Evolutionary conservation across 2,113 vertebrate genomes (phyloP).

Genomic region (Daboia siamensis): DNA sequence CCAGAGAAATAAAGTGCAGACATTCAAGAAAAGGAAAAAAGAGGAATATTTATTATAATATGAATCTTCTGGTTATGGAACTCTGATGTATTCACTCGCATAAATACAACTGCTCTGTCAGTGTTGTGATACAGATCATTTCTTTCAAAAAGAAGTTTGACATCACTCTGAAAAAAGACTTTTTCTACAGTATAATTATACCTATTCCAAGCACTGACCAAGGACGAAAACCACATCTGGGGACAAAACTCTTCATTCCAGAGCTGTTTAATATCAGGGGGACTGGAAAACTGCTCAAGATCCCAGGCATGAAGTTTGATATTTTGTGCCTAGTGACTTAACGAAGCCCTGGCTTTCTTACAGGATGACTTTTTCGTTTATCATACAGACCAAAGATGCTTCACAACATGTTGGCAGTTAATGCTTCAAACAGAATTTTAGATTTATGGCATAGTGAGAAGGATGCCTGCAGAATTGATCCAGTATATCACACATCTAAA

Average conservation of each 20-base stretch:
- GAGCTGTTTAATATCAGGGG: not conserved
- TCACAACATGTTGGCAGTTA: not conserved
- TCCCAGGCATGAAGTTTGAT: not conserved
- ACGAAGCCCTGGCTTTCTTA: not conserved
- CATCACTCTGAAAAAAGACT: not conserved
- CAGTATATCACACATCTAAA: not conserved
- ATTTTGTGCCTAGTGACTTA: not conserved
- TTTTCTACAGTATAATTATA: conserved; percentile 1
- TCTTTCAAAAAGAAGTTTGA: not conserved
- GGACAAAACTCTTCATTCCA: not conserved
- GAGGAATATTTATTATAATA: not conserved
- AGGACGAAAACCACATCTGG: not conserved
- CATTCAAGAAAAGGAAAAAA: not conserved
- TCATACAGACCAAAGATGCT: not conserved
- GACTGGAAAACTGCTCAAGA: not conserved
- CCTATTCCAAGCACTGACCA: not conserved
- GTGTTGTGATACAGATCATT: not conserved
- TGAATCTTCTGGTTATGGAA: not conserved
- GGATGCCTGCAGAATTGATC: no score
- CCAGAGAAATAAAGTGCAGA: not conserved
- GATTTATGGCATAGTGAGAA: not conserved
- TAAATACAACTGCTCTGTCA: not conserved
- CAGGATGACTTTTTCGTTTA: not conserved
- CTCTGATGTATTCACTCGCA: not conserved
- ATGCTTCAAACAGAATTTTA: not conserved